Conservation (phyloP, 2,797 vertebrate species). For the Psittacula derbiana region DNA sequence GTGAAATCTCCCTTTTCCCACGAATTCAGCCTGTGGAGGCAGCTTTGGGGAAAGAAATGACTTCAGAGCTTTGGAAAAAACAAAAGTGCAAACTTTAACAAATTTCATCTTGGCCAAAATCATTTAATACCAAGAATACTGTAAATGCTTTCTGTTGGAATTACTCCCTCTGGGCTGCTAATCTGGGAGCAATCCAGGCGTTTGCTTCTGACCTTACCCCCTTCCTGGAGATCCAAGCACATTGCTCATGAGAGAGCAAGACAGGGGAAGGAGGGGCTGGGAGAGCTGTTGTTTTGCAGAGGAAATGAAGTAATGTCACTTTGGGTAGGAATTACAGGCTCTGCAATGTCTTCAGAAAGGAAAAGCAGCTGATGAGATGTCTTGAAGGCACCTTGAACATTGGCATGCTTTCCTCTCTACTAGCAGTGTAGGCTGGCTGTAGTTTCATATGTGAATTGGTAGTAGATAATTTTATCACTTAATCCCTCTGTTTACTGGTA, state of each 20-base stretch:
- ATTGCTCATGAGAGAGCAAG: background rate
- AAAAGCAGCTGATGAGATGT: background rate
- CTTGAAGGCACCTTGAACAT: background rate
- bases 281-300: slow-evolving; percentile 56
- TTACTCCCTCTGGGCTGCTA: slow-evolving; percentile 66
- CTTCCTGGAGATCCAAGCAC: background rate
- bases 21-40: slow-evolving; percentile 35
- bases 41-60: slow-evolving; percentile 69
- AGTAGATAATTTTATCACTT: background rate
- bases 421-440: background rate
- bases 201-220: slow-evolving; percentile 63
- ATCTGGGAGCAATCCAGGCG: slow-evolving; percentile 58
- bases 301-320: slow-evolving; percentile 71
- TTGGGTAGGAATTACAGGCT: slow-evolving; percentile 13
- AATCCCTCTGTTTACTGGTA: background rate
- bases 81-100: slow-evolving; percentile 65
- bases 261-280: slow-evolving; percentile 4
- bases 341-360: slow-evolving; percentile 25
- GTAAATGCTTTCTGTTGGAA: slow-evolving; percentile 68
- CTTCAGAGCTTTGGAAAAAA: slow-evolving; percentile 67
- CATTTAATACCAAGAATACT: slow-evolving; percentile 67
- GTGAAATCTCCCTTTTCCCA: slow-evolving; percentile 44
- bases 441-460: background rate
- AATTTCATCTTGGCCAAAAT: slow-evolving; percentile 66
- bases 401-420: background rate